Conservation (phyloP, 2,888 invertebrate genomes). For the Drosophila bunnanda region DNA sequence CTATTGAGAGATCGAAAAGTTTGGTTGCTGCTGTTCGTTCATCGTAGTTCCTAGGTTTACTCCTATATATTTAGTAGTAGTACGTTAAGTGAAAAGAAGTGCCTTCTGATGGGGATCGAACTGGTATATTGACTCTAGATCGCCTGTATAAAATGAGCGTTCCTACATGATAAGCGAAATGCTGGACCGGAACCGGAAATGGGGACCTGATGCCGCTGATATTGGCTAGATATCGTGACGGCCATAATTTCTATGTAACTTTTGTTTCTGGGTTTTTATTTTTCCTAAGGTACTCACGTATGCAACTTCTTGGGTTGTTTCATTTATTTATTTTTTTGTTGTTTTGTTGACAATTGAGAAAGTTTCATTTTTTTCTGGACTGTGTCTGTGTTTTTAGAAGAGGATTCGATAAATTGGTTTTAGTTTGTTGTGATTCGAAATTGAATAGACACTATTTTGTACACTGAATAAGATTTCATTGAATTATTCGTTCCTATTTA, state of each 20-base stretch:
- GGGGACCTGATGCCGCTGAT: slow-evolving; percentile 29
- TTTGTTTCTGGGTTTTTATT: slow-evolving; percentile 26
- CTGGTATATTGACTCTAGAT: slow-evolving; percentile 14
- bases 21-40: slow-evolving; percentile 40
- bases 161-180: slow-evolving; percentile 49
- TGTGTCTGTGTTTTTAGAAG: slow-evolving; percentile 25
- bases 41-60: background rate
- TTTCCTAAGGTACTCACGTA: slow-evolving; percentile 77
- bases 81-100: slow-evolving; percentile 39
- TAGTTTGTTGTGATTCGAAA: slow-evolving; percentile 28
- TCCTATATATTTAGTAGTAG: slow-evolving; percentile 6
- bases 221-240: slow-evolving; percentile 56
- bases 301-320: slow-evolving; percentile 55
- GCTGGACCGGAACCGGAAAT: slow-evolving; percentile 21
- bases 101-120: slow-evolving; percentile 22
- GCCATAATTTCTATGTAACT: slow-evolving; percentile 41
- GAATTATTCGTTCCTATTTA: slow-evolving; percentile 21
- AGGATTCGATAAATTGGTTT: slow-evolving; percentile 30
- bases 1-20: slow-evolving; percentile 60
- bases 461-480: slow-evolving; percentile 44
- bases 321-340: background rate
- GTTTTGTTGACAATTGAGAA: slow-evolving; percentile 29
- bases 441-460: slow-evolving; percentile 44
- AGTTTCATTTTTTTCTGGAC: slow-evolving; percentile 1
- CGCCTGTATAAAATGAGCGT: slow-evolving; percentile 48